A percentile compares a stretch with the other conserved stretches of the same genome.
These are phyloP conservation scores for Tonatia bakeri DNA, from an alignment of 2,113 vertebrate species.

Conservation along the genomic window DNA sequence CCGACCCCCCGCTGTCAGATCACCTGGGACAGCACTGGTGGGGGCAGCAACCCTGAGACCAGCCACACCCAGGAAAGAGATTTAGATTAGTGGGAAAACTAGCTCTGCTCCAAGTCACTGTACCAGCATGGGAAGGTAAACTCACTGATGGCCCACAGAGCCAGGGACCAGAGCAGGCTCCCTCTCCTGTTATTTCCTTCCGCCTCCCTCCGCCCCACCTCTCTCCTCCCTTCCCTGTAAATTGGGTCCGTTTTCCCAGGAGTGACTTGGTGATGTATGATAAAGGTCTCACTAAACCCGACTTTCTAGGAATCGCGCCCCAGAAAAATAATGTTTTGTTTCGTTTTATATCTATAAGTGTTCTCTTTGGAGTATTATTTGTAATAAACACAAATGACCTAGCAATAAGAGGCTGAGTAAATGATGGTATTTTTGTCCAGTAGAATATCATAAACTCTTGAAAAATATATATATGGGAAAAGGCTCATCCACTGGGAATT, in stretches of 20 bases:
- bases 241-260: neutral
- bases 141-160: neutral
- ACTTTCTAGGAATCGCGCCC: neutral
- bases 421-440: neutral
- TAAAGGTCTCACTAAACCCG: neutral
- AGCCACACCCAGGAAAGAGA: neutral
- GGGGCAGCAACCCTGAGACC: too few species aligned
- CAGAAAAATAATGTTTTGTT: neutral
- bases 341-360: neutral
- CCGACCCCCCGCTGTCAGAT: rapidly evolving
- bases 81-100: neutral
- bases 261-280: too few species aligned
- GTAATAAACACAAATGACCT: neutral
- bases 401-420: neutral
- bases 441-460: neutral
- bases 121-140: rapidly evolving
- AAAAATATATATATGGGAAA: neutral
- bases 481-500: neutral
- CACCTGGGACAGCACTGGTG: rapidly evolving
- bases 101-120: neutral
- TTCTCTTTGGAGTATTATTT: neutral
- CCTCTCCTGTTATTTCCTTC: neutral
- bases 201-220: rapidly evolving
- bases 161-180: neutral
- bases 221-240: neutral